Evolutionary conservation across 2,888 invertebrate genomes (phyloP).

Genomic region (Calameuta idolon): DNA sequence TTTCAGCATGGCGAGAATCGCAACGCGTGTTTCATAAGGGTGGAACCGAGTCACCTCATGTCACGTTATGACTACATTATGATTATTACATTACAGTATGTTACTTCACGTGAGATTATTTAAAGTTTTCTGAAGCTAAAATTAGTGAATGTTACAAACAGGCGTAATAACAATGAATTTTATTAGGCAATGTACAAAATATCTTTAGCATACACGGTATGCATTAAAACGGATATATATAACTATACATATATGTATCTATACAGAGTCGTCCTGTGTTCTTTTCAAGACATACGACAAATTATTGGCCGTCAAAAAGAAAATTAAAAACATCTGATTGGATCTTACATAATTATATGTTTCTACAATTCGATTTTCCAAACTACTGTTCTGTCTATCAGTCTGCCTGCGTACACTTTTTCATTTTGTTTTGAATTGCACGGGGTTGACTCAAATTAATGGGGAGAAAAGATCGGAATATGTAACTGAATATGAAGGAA

Average conservation of each 20-base stretch:
- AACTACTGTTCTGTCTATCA: neutral
- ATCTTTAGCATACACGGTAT: conserved; percentile 58
- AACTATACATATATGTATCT: conserved; percentile 13
- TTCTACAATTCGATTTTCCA: neutral
- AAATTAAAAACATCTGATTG: neutral
- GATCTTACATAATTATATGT: neutral
- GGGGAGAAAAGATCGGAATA: neutral
- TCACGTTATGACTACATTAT: neutral
- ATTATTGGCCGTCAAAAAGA: neutral
- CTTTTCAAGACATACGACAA: conserved; percentile 7
- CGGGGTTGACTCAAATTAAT: neutral
- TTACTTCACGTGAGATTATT: neutral
- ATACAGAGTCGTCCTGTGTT: neutral
- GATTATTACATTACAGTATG: neutral
- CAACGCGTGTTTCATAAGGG: neutral
- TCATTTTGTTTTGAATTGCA: neutral
- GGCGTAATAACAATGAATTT: conserved; percentile 25
- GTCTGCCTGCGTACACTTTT: neutral
- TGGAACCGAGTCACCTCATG: neutral
- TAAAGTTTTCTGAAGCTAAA: neutral
- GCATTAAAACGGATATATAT: conserved; percentile 33
- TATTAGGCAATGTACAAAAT: conserved; percentile 52
- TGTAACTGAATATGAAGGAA: neutral
- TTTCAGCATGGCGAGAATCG: neutral
- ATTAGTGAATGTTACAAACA: neutral